Percentiles rank a stretch among this genome's conserved stretches.
Conservation (phyloP, 2,797 vertebrate genomes). For the Schizopygopsis pylzovi region DNA sequence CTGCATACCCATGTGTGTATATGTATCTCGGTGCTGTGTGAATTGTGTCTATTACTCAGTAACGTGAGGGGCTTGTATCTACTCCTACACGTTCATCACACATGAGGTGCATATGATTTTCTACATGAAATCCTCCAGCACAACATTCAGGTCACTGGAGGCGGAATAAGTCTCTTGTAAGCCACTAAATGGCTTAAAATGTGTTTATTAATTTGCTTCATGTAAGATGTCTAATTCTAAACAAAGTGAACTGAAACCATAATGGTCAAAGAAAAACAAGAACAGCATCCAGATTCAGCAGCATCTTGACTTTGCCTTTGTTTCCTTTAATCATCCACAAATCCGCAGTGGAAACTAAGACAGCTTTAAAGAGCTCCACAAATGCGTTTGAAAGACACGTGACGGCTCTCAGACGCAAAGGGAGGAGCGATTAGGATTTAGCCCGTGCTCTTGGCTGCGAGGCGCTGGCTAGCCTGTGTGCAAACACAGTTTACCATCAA, state of each 20-base stretch:
- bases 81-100: neutral
- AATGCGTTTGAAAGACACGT: constrained; percentile 26
- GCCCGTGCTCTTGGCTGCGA: constrained; percentile 32
- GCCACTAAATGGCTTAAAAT: constrained; percentile 13
- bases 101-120: neutral
- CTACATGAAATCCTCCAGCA: neutral
- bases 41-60: too few relatives aligned
- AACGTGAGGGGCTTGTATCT: too few relatives aligned
- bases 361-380: constrained; percentile 13
- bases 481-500: constrained; percentile 54
- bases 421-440: constrained; percentile 26
- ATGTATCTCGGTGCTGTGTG: too few relatives aligned
- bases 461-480: constrained; percentile 49
- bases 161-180: neutral
- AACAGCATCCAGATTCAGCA: neutral
- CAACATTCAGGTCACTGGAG: neutral
- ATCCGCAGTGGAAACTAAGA: constrained; percentile 13
- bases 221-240: neutral
- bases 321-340: constrained; percentile 18
- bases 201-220: constrained; percentile 4
- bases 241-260: neutral
- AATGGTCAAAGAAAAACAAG: neutral
- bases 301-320: constrained; percentile 13
- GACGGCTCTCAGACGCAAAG: constrained; percentile 13
- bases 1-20: too few relatives aligned